These are phyloP conservation scores for Egretta garzetta DNA, from an alignment of 2,113 vertebrate species.

Conservation along the genomic window DNA sequence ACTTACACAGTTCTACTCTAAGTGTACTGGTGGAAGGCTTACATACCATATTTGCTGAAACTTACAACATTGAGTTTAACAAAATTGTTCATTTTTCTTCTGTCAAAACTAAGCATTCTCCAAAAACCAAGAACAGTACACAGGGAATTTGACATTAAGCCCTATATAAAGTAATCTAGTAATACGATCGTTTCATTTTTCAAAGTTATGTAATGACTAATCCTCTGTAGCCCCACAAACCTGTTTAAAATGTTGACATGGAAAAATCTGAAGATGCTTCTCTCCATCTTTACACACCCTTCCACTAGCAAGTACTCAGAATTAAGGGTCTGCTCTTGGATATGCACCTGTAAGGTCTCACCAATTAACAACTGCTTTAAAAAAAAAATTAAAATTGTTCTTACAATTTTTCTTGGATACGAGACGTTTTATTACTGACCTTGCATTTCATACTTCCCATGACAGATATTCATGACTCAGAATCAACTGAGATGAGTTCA, in stretches of 20 bases:
- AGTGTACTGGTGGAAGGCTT: background rate
- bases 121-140: background rate
- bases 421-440: background rate
- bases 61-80: background rate
- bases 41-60: background rate
- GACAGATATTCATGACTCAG: conserved; percentile 12
- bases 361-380: background rate
- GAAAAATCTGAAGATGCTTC: background rate
- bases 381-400: background rate
- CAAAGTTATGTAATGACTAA: background rate
- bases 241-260: background rate
- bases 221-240: background rate
- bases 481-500: background rate
- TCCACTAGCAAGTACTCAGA: background rate
- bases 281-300: background rate
- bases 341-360: background rate
- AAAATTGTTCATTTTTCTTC: background rate
- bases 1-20: background rate
- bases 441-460: background rate
- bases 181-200: background rate
- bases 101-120: background rate
- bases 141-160: background rate
- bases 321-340: background rate
- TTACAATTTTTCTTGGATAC: background rate
- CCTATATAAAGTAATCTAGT: background rate